Evolutionary conservation across 2,888 invertebrate species (phyloP).

Genomic region (Disparrhopalites patrizii): DNA sequence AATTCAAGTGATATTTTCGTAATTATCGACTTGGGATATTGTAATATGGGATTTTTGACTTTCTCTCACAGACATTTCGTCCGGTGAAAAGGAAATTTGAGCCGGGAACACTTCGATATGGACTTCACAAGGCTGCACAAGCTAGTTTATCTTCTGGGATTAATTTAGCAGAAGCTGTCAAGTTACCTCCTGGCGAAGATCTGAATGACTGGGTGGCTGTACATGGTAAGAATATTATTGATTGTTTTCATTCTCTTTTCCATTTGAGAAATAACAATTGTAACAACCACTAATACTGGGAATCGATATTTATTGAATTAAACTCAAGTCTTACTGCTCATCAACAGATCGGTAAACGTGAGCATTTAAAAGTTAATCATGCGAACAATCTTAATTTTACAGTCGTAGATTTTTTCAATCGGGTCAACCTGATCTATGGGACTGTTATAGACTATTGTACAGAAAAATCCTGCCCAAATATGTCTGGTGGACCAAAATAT

Average conservation of each 20-base stretch:
- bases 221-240: constrained; percentile 63
- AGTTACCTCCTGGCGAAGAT: constrained; percentile 76
- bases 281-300: too few relatives aligned
- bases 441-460: constrained; percentile 82
- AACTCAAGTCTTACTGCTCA: too few relatives aligned
- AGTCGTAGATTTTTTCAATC: constrained; percentile 92
- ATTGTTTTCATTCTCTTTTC: too few relatives aligned
- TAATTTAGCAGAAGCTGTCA: constrained; percentile 74
- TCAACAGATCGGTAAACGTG: too few relatives aligned
- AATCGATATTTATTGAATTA: too few relatives aligned
- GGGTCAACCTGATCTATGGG: constrained; percentile 87
- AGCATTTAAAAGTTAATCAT: too few relatives aligned
- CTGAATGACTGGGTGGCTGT: constrained; percentile 89
- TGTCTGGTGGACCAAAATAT: constrained; percentile 79
- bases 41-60: neutral
- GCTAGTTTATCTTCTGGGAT: constrained; percentile 85
- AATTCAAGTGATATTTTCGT: neutral
- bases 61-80: constrained; percentile 68
- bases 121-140: constrained; percentile 84
- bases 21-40: neutral
- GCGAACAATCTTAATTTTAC: too few relatives aligned
- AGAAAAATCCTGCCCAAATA: constrained; percentile 76
- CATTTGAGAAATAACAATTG: too few relatives aligned
- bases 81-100: constrained; percentile 78
- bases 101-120: constrained; percentile 79